These are phyloP conservation scores for Phalacrocorax carbo DNA, from an alignment of 2,113 vertebrate species.

Conservation along the genomic window DNA sequence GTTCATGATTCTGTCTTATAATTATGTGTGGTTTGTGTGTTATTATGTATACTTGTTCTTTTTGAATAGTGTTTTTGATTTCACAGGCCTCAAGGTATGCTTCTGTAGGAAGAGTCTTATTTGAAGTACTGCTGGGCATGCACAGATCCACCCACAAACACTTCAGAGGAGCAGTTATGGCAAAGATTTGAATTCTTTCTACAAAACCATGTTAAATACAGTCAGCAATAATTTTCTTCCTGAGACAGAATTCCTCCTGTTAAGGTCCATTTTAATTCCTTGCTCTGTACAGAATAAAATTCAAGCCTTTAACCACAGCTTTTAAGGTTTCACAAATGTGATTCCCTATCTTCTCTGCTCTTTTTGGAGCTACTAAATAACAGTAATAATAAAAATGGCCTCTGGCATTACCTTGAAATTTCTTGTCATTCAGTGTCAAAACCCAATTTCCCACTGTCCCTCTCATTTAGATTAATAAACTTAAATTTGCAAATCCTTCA, in stretches of 20 bases:
- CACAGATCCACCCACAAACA: not conserved
- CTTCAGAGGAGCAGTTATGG: not conserved
- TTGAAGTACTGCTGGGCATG: not conserved
- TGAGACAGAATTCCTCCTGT: not conserved
- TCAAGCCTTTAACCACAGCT: not conserved
- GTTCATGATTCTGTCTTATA: not conserved
- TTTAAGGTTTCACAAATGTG: not conserved
- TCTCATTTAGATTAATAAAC: not conserved
- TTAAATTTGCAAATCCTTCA: not conserved
- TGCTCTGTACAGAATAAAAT: not conserved
- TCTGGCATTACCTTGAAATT: not conserved
- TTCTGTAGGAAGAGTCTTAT: not conserved
- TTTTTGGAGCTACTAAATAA: not conserved
- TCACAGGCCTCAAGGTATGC: not conserved
- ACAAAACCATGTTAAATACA: not conserved
- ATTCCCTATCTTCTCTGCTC: not conserved
- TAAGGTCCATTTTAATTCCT: not conserved
- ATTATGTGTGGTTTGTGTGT: not conserved
- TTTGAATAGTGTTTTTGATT: not conserved
- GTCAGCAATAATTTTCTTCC: not conserved
- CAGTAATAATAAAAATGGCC: not conserved
- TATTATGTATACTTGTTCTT: not conserved
- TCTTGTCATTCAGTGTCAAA: not conserved
- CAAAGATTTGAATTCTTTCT: not conserved
- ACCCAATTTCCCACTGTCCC: not conserved